Conservation (phyloP, 2,888 invertebrate species). For the Caenorhabditis uteleia region DNA sequence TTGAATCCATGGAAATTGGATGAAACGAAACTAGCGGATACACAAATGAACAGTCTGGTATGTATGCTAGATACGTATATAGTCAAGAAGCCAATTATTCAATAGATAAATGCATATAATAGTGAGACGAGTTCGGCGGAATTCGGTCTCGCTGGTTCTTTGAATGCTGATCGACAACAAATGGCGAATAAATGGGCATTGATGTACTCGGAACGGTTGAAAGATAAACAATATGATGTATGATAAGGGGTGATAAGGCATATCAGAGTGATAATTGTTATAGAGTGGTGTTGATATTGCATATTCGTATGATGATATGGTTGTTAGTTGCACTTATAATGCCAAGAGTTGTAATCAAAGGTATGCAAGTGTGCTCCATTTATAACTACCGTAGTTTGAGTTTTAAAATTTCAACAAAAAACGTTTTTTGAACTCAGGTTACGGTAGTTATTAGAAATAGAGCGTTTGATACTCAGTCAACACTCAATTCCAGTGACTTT, state of each 20-base stretch:
- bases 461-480: too few relatives aligned
- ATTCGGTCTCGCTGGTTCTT: conserved; percentile 48
- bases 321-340: conserved; percentile 66
- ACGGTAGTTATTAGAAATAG: too few relatives aligned
- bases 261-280: conserved; percentile 4
- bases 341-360: conserved; percentile 57
- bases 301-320: conserved; percentile 60
- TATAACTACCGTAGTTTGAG: too few relatives aligned
- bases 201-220: conserved; percentile 46
- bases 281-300: conserved; percentile 23
- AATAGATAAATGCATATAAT: conserved; percentile 48
- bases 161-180: conserved; percentile 41
- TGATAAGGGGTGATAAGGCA: too few relatives aligned
- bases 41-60: conserved; percentile 46
- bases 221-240: conserved; percentile 23
- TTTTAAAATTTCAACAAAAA: too few relatives aligned
- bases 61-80: background rate
- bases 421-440: conserved; percentile 22
- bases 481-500: conserved; percentile 71
- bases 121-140: conserved; percentile 26
- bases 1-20: conserved; percentile 64
- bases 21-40: conserved; percentile 20
- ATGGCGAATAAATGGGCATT: conserved; percentile 48
- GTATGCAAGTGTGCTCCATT: too few relatives aligned
- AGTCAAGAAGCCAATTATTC: background rate